Base-by-base conservation (phyloP, 1,140 invertebrate species). In the Drosophila nigrodunni region DNA sequence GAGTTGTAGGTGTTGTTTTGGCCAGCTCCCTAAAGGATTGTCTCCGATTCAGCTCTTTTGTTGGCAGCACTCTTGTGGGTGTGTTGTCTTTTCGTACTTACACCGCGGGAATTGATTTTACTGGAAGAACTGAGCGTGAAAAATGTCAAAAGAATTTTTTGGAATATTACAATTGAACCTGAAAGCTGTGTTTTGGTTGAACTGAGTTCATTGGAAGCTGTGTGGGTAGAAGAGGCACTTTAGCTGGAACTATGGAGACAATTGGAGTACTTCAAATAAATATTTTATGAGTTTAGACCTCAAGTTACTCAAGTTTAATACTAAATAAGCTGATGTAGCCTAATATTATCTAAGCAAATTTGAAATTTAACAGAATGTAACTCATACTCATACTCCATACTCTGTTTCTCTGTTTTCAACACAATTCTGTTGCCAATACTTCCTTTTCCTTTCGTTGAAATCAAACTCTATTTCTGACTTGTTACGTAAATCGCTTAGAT, bases 11-110 rank as follows among this genome's bases (percentile, higher is more conserved):
- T 83, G 77, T 78, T 69, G 69, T 70, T 52, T 79, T 39, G 59
- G 69, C 59, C 43, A 72, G 61, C 60, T 86, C 81, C 82, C 82
- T 68, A 76, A 85, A 86, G 83, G 83, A 89, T 88, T 88, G 85
- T 73, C 67, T 44, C 3, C 11, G 37, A 59, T 41, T 41, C 54
- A 7, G 11, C 35, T 7, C 34, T 30, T 21, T 49, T 41, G 37
- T 30, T 21, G 9, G 10, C 57, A 2, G 30, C 57, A 15, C 35
- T 34, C 52, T 43, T 34, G 41, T 74, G 58, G 71, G 71, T 61
- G 71, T 74, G 71, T 34, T 43, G 5, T n/a, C n/a, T 13, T 5
- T 43, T 43, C 41, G n/a, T 43, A 43, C 41, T 39, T 13, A 15
- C 39, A n/a, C 49, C 18, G 34, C 34, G 65, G 55, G 65, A 68